A percentile compares a stretch with the other conserved stretches of the same genome.
Conservation (phyloP, 2,888 invertebrate genomes). For the Sisyra nigra region DNA sequence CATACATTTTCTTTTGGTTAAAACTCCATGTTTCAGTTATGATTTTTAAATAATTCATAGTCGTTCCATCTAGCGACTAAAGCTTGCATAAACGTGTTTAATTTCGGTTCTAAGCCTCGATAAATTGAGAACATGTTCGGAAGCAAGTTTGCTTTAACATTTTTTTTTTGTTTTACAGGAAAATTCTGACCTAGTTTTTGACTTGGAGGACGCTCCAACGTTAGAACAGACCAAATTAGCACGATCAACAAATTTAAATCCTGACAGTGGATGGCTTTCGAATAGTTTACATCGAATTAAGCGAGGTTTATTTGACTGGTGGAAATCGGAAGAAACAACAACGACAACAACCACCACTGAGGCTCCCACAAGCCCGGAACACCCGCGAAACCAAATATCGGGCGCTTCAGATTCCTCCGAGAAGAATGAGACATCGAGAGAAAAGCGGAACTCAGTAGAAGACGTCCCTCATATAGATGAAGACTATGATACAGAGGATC, state of each 20-base stretch:
- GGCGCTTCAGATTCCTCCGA: neutral
- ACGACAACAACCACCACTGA: neutral
- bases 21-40: neutral
- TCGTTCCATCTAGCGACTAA: no score
- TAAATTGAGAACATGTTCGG: neutral
- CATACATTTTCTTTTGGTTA: neutral
- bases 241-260: constrained; percentile 8
- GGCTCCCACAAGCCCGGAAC: neutral
- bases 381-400: neutral
- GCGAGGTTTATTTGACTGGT: neutral
- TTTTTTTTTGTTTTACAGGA: constrained; percentile 21
- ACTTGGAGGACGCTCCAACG: constrained; percentile 16
- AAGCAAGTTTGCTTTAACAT: neutral
- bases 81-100: no score
- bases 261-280: neutral
- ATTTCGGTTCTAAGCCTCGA: neutral
- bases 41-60: no score
- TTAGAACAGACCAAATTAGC: constrained; percentile 20
- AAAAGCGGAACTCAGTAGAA: constrained; percentile 6
- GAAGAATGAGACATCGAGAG: neutral
- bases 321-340: neutral
- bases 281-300: neutral
- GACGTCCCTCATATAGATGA: constrained; percentile 22
- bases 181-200: constrained; percentile 27
- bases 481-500: constrained; percentile 22